Conservation (phyloP, 2,888 invertebrate species). For the Philhelius pedissequus region DNA sequence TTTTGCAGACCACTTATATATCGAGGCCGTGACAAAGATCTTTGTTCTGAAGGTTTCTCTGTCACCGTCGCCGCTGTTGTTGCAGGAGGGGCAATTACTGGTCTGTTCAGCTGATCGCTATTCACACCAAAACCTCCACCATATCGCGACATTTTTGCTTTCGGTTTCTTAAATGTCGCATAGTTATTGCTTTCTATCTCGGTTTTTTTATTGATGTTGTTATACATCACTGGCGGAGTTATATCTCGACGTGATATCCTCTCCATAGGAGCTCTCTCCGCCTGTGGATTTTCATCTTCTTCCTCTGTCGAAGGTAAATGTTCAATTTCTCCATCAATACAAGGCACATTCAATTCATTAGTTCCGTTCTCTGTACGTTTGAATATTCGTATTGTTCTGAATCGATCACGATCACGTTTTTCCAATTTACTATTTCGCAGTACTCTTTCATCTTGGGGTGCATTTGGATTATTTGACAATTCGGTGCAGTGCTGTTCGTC, state of each 20-base stretch:
- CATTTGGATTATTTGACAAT: conserved; percentile 64
- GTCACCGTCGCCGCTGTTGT: background rate
- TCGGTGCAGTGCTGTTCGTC: conserved; percentile 69
- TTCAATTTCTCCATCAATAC: conserved; percentile 74
- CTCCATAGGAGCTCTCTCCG: conserved; percentile 40
- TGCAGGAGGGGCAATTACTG: conserved; percentile 25
- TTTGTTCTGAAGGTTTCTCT: conserved; percentile 67
- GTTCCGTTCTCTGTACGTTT: conserved; percentile 70
- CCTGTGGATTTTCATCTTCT: conserved; percentile 45
- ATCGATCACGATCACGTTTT: conserved; percentile 77
- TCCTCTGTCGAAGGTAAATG: conserved; percentile 45
- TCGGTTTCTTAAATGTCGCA: conserved; percentile 76
- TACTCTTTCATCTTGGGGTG: conserved; percentile 43
- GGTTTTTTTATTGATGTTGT: conserved; percentile 62
- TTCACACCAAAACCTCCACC: conserved; percentile 29
- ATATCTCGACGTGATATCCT: conserved; percentile 74
- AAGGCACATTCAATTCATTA: conserved; percentile 76
- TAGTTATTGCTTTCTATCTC: conserved; percentile 66
- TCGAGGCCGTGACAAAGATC: conserved; percentile 77
- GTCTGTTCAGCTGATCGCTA: conserved; percentile 37
- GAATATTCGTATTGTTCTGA: conserved; percentile 78
- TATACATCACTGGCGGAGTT: conserved; percentile 60
- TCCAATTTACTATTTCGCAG: conserved; percentile 70
- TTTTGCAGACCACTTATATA: conserved; percentile 76
- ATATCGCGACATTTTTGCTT: conserved; percentile 71